Base-by-base conservation (phyloP, 1,140 invertebrate species). In the Drosophila fuyamai region DNA sequence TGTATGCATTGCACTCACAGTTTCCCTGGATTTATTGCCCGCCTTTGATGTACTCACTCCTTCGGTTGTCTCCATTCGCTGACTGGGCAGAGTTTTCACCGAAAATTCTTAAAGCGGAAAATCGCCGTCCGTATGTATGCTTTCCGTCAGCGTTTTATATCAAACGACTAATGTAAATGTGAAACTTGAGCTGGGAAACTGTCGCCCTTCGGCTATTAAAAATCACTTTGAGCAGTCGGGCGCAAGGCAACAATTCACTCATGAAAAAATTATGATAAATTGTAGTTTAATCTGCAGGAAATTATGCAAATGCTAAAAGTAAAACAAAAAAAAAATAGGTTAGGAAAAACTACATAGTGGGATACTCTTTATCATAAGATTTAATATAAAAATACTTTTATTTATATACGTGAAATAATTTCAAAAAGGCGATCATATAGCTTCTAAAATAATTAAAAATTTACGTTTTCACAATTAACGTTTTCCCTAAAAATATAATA, bases 211-310 rank as follows among this genome's bases (percentile, higher is more conserved):
- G 50, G 76, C 80, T 89, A 89, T 89, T 89, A 89, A 89, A 88
- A 88, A 88, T 88, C 84, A 89, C 84, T 88, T 88, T 88, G 80
- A 75, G 84, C 84, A 78, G 55, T 75, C 80, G 58, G 79, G 76
- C 84, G 76, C 66, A 75, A 58, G 60, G 75, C 54, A 76, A 58
- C 55, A 54, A 76, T 61, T 76, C 76, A 67, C 60, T 53, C 57
- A 65, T 47, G 55, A 53, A 84, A 79, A 89, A 88, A 84, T 84
- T 62, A 88, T 88, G 84, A 88, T 88, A 88, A 88, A 88, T 88
- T 89, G 84, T 84, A 88, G 68, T 89, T 88, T 88, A 88, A 88
- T 88, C 84, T 89, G 68, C 56, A 68, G 76, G 75, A 89, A 84
- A 88, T 88, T 88, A 88, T 88, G 84, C 80, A 89, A 88, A 88